Evolutionary conservation across 2,797 vertebrate genomes (phyloP).

Genomic region (Anguilla obscura): DNA sequence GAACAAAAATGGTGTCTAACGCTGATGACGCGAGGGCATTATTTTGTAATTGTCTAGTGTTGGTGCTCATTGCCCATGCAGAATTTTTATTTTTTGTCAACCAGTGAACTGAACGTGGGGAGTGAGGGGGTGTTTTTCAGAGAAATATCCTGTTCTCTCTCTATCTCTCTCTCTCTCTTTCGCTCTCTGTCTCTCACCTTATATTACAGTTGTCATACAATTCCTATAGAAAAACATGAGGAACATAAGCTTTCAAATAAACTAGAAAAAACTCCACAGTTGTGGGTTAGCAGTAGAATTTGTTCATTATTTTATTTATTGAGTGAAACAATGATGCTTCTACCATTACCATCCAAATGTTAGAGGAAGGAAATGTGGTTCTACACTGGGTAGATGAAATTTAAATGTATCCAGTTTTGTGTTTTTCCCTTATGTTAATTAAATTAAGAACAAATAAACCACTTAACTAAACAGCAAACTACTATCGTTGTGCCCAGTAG

Average conservation of each 20-base stretch:
- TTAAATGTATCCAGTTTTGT: slow-evolving; percentile 40
- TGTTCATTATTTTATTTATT: too few species aligned
- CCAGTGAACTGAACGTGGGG: slow-evolving; percentile 58
- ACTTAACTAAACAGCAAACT: slow-evolving; percentile 38
- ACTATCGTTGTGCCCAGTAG: not conserved
- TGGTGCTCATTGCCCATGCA: slow-evolving; percentile 59
- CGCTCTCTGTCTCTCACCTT: slow-evolving; percentile 69
- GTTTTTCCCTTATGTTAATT: slow-evolving; percentile 32
- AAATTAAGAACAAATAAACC: slow-evolving; percentile 17
- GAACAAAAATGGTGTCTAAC: slow-evolving; percentile 68
- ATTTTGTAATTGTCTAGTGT: slow-evolving; percentile 57
- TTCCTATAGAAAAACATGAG: slow-evolving; percentile 73
- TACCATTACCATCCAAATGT: slow-evolving; percentile 59
- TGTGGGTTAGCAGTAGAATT: slow-evolving; percentile 56
- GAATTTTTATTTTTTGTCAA: slow-evolving; percentile 76
- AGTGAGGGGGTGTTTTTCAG: slow-evolving; percentile 62
- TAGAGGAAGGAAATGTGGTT: slow-evolving; percentile 50
- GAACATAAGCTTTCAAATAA: slow-evolving; percentile 71
- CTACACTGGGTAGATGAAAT: slow-evolving; percentile 49
- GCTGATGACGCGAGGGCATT: slow-evolving; percentile 54
- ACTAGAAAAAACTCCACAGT: slow-evolving; percentile 71
- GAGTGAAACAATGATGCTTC: slow-evolving; percentile 59
- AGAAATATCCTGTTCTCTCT: slow-evolving; percentile 72
- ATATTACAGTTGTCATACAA: slow-evolving; percentile 64
- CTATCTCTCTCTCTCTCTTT: slow-evolving; percentile 67